Conservation (phyloP, 2,113 vertebrate genomes). For the Otolemur garnettii region DNA sequence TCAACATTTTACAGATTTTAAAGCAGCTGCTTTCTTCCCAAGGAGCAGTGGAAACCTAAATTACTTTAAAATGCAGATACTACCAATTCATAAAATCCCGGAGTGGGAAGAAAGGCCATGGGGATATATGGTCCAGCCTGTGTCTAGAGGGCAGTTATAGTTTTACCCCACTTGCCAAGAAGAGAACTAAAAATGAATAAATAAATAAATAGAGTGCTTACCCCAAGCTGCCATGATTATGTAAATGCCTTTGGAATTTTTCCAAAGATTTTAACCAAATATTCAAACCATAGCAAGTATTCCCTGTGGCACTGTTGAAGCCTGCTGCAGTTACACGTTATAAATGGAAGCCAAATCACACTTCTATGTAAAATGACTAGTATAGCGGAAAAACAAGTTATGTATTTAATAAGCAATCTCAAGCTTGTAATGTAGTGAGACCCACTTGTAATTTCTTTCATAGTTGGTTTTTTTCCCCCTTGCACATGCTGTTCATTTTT, state of each 20-base stretch:
- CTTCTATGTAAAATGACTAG: slow-evolving; percentile 79
- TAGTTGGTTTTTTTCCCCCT: not conserved
- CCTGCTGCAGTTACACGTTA: slow-evolving; percentile 70
- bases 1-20: slow-evolving; percentile 41
- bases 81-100: slow-evolving; percentile 17
- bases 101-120: not conserved
- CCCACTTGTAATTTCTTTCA: slow-evolving; percentile 74
- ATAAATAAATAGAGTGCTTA: not conserved
- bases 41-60: slow-evolving; percentile 22
- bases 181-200: slow-evolving; percentile 41
- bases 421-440: slow-evolving; percentile 77
- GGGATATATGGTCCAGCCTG: not conserved
- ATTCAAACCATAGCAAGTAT: slow-evolving; percentile 75
- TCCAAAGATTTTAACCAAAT: slow-evolving; percentile 82
- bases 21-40: not conserved
- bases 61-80: slow-evolving; percentile 25
- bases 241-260: slow-evolving; percentile 70
- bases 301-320: slow-evolving; percentile 59
- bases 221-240: slow-evolving; percentile 51
- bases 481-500: slow-evolving; percentile 72
- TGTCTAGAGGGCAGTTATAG: not conserved
- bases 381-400: slow-evolving; percentile 81
- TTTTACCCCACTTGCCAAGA: not conserved
- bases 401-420: slow-evolving; percentile 83
- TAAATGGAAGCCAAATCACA: slow-evolving; percentile 79